Conservation (phyloP, 2,797 vertebrate species). For the Platyrinchus mystaceus region DNA sequence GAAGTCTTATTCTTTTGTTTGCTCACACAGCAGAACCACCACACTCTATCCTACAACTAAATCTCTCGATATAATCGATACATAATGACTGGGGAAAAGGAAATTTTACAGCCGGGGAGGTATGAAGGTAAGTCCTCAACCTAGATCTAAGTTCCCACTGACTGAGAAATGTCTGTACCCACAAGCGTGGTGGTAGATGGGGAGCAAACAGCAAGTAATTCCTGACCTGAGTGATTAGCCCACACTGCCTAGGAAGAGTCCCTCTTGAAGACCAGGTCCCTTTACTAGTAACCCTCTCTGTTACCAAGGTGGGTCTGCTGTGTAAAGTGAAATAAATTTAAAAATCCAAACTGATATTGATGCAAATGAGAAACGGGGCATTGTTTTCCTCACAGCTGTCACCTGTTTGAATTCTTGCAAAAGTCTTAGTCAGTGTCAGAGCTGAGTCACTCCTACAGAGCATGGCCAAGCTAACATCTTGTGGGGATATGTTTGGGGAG, state of each 20-base stretch:
- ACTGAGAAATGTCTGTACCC: background rate
- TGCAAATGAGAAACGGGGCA: background rate
- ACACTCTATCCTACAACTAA: background rate
- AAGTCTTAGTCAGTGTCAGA: background rate
- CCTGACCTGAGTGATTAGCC: background rate
- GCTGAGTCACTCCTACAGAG: conserved; percentile 27
- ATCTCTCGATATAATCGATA: background rate
- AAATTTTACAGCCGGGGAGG: background rate
- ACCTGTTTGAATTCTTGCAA: background rate
- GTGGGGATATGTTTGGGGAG: conserved; percentile 18
- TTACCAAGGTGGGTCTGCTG: background rate
- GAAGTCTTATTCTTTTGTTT: background rate
- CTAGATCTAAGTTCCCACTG: background rate
- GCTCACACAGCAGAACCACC: background rate
- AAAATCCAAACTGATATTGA: background rate
- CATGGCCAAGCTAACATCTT: conserved; percentile 28
- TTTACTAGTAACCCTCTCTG: background rate
- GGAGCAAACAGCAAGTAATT: background rate
- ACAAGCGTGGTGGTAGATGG: background rate
- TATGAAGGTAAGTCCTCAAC: background rate
- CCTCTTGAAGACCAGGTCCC: background rate
- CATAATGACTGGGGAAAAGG: background rate
- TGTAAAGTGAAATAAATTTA: background rate
- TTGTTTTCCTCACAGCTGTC: background rate
- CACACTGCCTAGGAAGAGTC: background rate